Conservation (phyloP, 1,140 invertebrate species). For the Diploscapter pachys region DNA sequence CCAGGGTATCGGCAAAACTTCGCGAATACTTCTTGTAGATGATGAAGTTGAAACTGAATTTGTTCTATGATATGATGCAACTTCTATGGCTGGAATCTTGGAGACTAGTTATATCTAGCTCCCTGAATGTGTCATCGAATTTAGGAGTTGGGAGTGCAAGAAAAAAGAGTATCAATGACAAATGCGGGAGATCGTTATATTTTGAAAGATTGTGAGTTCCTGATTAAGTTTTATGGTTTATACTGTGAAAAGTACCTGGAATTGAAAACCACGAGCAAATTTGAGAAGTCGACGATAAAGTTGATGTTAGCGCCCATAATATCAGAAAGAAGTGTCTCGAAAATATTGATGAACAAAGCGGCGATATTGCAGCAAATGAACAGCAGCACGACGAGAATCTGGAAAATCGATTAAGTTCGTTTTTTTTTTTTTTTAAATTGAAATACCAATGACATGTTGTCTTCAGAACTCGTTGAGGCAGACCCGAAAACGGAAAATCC, state of each 20-base stretch:
- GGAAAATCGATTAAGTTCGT: slow-evolving; percentile 17
- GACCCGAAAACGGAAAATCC: slow-evolving; percentile 26
- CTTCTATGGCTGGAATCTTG: neutral
- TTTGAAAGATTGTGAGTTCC: neutral
- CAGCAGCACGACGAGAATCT: slow-evolving; percentile 56
- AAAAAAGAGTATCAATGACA: neutral
- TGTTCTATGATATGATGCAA: neutral
- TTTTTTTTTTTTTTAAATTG: no score
- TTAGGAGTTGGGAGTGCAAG: no score
- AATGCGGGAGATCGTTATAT: neutral
- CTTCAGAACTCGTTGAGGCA: slow-evolving; percentile 35
- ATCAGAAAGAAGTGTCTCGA: slow-evolving; percentile 44
- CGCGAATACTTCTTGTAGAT: slow-evolving; percentile 38
- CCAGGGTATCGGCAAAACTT: slow-evolving; percentile 18
- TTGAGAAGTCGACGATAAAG: slow-evolving; percentile 55
- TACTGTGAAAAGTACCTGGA: slow-evolving; percentile 50
- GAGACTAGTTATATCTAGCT: no score
- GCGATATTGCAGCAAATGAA: slow-evolving; percentile 55
- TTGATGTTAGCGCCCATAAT: slow-evolving; percentile 47
- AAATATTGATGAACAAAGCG: slow-evolving; percentile 54
- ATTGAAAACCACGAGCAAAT: slow-evolving; percentile 57
- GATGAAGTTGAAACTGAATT: slow-evolving; percentile 39
- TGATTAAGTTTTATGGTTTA: slow-evolving; percentile 4
- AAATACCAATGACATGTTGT: slow-evolving; percentile 52
- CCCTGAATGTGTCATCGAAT: no score